Percentiles rank a stretch among this genome's conserved stretches.
Evolutionary conservation across 2,113 vertebrate genomes (phyloP).

Genomic region (Fulmarus glacialis): DNA sequence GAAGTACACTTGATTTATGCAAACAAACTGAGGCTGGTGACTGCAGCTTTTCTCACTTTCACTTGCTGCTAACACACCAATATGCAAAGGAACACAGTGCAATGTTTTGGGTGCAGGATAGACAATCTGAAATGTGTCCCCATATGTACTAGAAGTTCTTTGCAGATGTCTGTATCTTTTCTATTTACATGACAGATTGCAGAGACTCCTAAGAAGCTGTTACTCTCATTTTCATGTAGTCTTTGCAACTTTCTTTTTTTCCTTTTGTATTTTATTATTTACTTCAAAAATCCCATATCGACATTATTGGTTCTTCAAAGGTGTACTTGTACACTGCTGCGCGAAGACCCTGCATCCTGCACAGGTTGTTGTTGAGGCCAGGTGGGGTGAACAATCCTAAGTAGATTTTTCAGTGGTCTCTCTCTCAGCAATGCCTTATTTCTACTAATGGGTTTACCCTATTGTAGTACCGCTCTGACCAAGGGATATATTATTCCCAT

Average conservation of each 20-base stretch:
- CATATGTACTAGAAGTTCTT: slow-evolving; percentile 31
- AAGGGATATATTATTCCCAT: neutral
- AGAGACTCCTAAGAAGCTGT: slow-evolving; percentile 29
- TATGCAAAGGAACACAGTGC: neutral
- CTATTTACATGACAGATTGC: slow-evolving; percentile 62
- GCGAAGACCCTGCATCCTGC: neutral
- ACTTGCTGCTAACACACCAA: neutral
- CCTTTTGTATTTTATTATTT: neutral
- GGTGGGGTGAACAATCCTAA: neutral
- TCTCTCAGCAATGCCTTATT: neutral
- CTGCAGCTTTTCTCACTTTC: slow-evolving; percentile 22
- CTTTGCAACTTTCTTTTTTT: neutral
- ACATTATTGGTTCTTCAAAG: neutral
- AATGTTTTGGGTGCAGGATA: slow-evolving; percentile 31
- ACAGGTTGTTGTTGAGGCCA: neutral
- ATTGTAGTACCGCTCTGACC: neutral
- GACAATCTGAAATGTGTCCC: slow-evolving; percentile 35
- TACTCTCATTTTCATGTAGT: slow-evolving; percentile 18
- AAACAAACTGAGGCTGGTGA: neutral
- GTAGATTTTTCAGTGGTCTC: neutral
- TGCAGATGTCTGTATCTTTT: slow-evolving; percentile 59
- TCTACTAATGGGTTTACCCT: neutral
- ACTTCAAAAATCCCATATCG: neutral
- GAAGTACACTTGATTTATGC: neutral
- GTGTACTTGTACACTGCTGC: neutral